Base-by-base conservation (phyloP, 2,113 vertebrate species). In the Ochotona princeps region DNA sequence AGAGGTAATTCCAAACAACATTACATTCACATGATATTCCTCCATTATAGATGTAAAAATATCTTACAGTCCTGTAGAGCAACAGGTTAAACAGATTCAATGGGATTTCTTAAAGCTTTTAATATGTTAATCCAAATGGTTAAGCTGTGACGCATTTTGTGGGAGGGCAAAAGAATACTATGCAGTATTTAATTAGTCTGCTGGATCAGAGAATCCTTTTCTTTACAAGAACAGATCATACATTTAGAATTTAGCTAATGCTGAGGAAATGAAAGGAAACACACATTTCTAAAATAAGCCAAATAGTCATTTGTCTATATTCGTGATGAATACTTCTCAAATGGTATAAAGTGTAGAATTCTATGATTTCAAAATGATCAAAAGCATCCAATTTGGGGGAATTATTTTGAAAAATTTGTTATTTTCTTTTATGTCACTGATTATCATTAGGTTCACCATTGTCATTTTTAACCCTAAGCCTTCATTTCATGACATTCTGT, bases 11-110 rank as follows among this genome's bases (percentile, higher is more conserved):
- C 23, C 54, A 70, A 1, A 54, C 60, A 96, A 60, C 28, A 92
- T 78, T 92, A 84, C 87, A 15, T 85, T 96, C 60, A 88, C 7
- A 90, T 78, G 57, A 26, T 86, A 83, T 78, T 93, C 83, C 0
- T 28, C 75, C 35, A 80, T 79, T 32, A 70, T 79, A 32, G 7
- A 69, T 67, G 12, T 49, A 61, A 88, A 91, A 63, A 9, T 57
- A 67, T 21, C 57, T 30, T 78, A 74, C 2, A 83, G 5, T 83
- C 8, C n/a, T 61, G 79, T 61, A 73, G 91, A 92, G 85, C 76
- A 60, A n/a, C 47, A 17, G 54, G 14, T 89, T 80, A 69, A 57
- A 83, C 26, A 70, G 14, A 78, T 72, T 65, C 69, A 87, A 83
- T 18, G 49, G 20, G 67, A 18, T 70, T 78, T 91, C 28, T 92